These are phyloP conservation scores for Scomber scombrus DNA, from an alignment of 2,113 vertebrate species.

Conservation along the genomic window DNA sequence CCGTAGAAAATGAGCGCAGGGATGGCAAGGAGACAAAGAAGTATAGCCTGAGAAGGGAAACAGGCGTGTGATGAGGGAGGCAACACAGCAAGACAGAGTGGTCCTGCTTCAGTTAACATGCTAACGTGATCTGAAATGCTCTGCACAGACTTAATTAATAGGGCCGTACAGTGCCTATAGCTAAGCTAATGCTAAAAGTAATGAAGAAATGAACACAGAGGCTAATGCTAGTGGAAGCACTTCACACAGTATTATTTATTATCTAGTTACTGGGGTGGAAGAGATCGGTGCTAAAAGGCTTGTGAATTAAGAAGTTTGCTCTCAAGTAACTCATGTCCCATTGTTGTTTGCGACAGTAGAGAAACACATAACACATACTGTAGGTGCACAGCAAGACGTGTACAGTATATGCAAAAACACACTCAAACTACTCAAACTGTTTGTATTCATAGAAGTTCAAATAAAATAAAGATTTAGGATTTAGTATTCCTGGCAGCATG, in stretches of 20 bases:
- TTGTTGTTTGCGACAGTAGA: slow-evolving; percentile 29
- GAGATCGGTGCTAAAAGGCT: slow-evolving; percentile 69
- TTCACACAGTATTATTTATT: slow-evolving; percentile 46
- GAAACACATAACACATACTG: slow-evolving; percentile 12
- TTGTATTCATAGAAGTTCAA: slow-evolving; percentile 1
- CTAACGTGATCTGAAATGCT: slow-evolving; percentile 69
- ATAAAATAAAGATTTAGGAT: slow-evolving; percentile 35
- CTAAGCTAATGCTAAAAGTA: slow-evolving; percentile 68
- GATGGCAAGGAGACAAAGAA: slow-evolving; percentile 39
- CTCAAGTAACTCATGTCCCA: slow-evolving; percentile 63
- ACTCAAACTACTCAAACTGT: not conserved
- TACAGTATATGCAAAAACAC: slow-evolving; percentile 2
- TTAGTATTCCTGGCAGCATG: slow-evolving; percentile 5
- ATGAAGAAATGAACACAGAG: slow-evolving; percentile 44
- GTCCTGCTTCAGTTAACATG: slow-evolving; percentile 61
- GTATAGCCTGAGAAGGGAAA: slow-evolving; percentile 55
- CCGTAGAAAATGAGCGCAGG: slow-evolving; percentile 46
- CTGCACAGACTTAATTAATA: slow-evolving; percentile 70
- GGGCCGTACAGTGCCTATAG: slow-evolving; percentile 21
- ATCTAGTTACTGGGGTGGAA: slow-evolving; percentile 61
- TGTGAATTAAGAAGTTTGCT: slow-evolving; percentile 75
- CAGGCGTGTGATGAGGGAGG: slow-evolving; percentile 68
- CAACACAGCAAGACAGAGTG: slow-evolving; percentile 72
- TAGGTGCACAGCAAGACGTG: not conserved
- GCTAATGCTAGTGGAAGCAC: slow-evolving; percentile 64